Conservation (phyloP, 1,140 invertebrate species). For the Panagrolaimus sp. region DNA sequence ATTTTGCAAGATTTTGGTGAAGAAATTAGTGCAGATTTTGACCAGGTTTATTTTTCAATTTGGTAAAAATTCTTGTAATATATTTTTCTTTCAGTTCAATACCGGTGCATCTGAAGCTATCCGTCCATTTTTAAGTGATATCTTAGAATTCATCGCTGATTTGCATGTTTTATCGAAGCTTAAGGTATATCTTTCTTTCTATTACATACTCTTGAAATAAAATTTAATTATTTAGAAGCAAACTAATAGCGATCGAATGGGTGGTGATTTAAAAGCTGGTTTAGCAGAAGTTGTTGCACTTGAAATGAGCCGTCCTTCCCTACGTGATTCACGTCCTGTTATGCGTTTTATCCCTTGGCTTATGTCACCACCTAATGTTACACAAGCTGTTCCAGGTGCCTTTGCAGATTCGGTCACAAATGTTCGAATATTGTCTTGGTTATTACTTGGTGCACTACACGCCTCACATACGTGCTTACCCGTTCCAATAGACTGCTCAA, state of each 20-base stretch:
- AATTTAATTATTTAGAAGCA: conserved; percentile 67
- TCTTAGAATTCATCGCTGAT: conserved; percentile 88
- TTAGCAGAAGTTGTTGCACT: conserved; percentile 46
- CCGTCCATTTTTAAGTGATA: conserved; percentile 81
- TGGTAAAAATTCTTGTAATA: not conserved
- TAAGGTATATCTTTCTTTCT: conserved; percentile 70
- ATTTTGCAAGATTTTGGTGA: conserved; percentile 72
- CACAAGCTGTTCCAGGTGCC: conserved; percentile 72
- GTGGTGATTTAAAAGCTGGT: conserved; percentile 71
- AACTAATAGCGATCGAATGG: conserved; percentile 65
- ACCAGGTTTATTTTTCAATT: not conserved
- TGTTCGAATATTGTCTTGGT: conserved; percentile 86
- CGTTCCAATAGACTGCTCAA: conserved; percentile 87
- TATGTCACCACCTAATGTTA: conserved; percentile 51
- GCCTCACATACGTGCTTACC: conserved; percentile 76
- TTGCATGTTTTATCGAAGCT: conserved; percentile 92
- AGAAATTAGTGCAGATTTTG: conserved; percentile 50
- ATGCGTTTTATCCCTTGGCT: conserved; percentile 57
- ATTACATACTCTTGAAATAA: conserved; percentile 17
- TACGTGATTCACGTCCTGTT: conserved; percentile 30
- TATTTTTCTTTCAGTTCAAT: conserved; percentile 60
- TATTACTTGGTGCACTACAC: conserved; percentile 83
- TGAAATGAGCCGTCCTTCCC: conserved; percentile 50
- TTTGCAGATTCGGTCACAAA: conserved; percentile 90
- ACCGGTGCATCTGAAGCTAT: conserved; percentile 86